A percentile compares a stretch with the other conserved stretches of the same genome.
Evolutionary conservation across 2,113 vertebrate species (phyloP).

Genomic region (Pomatostomus ruficeps): DNA sequence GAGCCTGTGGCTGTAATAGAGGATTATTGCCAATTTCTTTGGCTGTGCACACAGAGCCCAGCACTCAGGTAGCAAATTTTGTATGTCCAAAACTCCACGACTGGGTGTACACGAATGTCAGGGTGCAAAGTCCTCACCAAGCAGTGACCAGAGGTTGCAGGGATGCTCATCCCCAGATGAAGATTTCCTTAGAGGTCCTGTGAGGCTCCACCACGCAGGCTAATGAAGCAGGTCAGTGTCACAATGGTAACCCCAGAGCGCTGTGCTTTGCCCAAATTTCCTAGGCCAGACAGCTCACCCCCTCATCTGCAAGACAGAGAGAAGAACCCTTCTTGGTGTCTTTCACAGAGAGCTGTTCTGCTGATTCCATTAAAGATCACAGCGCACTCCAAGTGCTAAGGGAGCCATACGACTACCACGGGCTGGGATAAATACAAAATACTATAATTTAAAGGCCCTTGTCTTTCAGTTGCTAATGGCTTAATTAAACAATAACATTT

Average conservation of each 20-base stretch:
- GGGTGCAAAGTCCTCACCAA: neutral
- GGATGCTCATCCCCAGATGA: neutral
- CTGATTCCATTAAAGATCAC: neutral
- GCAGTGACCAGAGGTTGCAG: neutral
- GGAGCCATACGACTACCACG: neutral
- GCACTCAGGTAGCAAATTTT: neutral
- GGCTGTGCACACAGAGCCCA: neutral
- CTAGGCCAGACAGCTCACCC: neutral
- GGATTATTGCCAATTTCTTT: conserved; percentile 4
- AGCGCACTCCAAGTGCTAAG: neutral
- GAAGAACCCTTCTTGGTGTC: neutral
- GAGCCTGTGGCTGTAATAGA: neutral
- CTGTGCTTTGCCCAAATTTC: neutral
- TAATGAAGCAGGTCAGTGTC: neutral
- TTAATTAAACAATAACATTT: conserved; percentile 64
- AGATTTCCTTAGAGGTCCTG: neutral
- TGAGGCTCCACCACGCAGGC: accelerated
- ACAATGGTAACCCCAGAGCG: neutral
- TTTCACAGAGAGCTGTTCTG: neutral
- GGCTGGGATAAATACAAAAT: conserved; percentile 12
- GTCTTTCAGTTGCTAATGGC: conserved; percentile 39
- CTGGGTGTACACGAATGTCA: neutral
- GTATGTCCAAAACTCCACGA: neutral
- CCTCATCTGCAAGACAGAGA: neutral
- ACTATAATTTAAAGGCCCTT: conserved; percentile 31